Evolutionary conservation across 2,797 vertebrate species (phyloP).

Genomic region (Microtus agrestis): DNA sequence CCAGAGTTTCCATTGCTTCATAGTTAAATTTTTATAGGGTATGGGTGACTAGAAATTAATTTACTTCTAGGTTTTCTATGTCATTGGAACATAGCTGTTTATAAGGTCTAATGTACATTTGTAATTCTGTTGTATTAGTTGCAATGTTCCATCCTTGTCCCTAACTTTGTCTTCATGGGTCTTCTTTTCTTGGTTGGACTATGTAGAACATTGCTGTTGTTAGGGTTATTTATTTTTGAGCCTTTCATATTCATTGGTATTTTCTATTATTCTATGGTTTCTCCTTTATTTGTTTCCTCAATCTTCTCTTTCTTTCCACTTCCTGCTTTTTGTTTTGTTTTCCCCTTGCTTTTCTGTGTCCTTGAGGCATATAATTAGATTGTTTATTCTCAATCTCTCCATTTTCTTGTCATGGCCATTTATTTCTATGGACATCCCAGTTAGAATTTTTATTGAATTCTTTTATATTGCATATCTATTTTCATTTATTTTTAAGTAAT

Average conservation of each 20-base stretch:
- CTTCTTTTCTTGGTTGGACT: background rate
- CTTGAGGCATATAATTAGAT: background rate
- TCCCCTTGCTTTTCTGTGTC: background rate
- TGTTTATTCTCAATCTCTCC: background rate
- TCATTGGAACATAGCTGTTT: background rate
- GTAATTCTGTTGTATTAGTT: background rate
- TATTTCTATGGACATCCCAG: background rate
- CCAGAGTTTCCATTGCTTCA: background rate
- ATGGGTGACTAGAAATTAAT: background rate
- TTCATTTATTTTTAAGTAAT: background rate
- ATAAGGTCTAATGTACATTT: background rate
- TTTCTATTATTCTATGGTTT: background rate
- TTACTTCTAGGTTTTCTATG: background rate
- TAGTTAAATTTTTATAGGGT: background rate
- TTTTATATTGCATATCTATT: background rate
- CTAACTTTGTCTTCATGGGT: background rate
- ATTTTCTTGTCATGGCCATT: background rate
- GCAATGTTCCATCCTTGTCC: too few species aligned
- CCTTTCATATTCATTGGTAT: background rate
- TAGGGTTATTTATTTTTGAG: background rate
- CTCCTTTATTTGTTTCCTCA: background rate
- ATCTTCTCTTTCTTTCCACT: background rate
- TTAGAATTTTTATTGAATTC: background rate
- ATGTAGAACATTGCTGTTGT: background rate
- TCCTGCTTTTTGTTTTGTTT: background rate